Base-by-base conservation (phyloP, 2,888 invertebrate species). In the Himalopsyche anomala region DNA sequence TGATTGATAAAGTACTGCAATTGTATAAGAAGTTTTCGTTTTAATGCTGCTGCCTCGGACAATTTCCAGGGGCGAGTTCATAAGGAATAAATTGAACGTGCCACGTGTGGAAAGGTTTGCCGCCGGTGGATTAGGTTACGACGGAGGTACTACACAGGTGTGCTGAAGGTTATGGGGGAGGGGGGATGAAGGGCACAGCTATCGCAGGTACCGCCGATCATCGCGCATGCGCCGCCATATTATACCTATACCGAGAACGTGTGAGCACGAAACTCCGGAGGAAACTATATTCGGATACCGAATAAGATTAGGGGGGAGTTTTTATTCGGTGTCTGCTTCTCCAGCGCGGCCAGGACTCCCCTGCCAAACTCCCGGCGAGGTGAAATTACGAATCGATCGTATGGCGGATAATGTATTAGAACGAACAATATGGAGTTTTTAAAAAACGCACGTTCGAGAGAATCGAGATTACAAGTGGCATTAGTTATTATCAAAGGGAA, bases 81-180 rank as follows among this genome's bases (percentile, higher is more conserved):
- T 4, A 15, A 15, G 51, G 51, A 51, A 51, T 1, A 12, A 51
- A 38, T 74, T 12, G 36, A 74, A 11, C 38, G 38, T 15, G 11
- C 12, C 36, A 4, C 38, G 28, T 5, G 38, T 5, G 12, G 36
- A 74, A 84, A 84, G 82, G 84, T 74, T 74, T 74, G 74, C 74
- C 36, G 15, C 28, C 74, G 74, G 74, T 12, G 74, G 74, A 74
- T 74, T 36, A 36, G 74, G 74, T 38, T 74, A 74, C 38, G 38
- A 5, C 74, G 36, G 36, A 74, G 74, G 28, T 36, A 28, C 74
- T 74, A 74, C 74, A 74, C 74, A 74, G 74, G 74, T 74, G 74
- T 74, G 74, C 74, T 74, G 85, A 80, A 86, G 85, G 84, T 82
- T 85, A 82, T 54, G 80, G 83, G 74, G 74, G 28, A 36, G 74